Evolutionary conservation across 1,140 invertebrate species (phyloP).

Genomic region (Drosophila albomicans): DNA sequence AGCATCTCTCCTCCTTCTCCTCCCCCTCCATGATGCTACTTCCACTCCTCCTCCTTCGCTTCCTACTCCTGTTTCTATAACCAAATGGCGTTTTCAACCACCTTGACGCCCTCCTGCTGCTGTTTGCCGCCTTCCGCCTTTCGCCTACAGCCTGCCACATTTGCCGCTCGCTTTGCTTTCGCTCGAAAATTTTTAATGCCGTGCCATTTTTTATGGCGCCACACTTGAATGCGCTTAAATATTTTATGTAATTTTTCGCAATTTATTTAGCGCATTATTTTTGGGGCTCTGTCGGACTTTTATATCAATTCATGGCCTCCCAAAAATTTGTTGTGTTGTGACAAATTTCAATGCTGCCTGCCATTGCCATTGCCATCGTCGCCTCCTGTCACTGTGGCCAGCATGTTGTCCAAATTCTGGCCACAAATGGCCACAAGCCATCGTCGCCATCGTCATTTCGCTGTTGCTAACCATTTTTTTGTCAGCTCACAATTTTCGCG

Average conservation of each 20-base stretch:
- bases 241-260: constrained; percentile 84
- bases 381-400: neutral
- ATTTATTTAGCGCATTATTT: constrained; percentile 83
- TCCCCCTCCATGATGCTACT: neutral
- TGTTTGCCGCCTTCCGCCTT: constrained; percentile 11
- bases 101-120: constrained; percentile 24
- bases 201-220: constrained; percentile 77
- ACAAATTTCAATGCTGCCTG: constrained; percentile 26
- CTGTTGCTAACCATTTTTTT: constrained; percentile 32
- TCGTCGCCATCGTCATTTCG: neutral
- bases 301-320: constrained; percentile 68
- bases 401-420: constrained; percentile 21
- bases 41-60: neutral
- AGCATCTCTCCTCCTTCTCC: neutral
- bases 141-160: constrained; percentile 32
- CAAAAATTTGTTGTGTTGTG: constrained; percentile 22
- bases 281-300: constrained; percentile 56
- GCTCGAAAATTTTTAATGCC: constrained; percentile 75
- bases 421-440: constrained; percentile 25
- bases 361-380: neutral
- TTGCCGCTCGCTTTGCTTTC: constrained; percentile 78
- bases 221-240: constrained; percentile 83
- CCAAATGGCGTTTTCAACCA: constrained; percentile 52
- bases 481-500: constrained; percentile 40
- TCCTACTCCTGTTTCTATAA: constrained; percentile 13